Conservation (phyloP, 2,888 invertebrate species). For the Exocentrus adspersus region DNA sequence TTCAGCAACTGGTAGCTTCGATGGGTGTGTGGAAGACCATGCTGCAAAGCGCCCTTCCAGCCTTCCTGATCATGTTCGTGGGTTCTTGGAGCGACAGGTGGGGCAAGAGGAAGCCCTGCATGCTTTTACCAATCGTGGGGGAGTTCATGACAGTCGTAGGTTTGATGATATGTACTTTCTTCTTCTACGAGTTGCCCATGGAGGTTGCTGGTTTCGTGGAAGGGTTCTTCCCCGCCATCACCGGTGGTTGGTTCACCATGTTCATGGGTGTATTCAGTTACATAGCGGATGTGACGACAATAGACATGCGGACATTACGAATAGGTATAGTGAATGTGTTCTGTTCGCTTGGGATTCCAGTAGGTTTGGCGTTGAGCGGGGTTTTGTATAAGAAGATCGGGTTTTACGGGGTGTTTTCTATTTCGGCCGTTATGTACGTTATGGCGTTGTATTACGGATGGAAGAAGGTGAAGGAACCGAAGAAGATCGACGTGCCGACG, state of each 20-base stretch:
- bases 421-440: conserved; percentile 79
- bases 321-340: conserved; percentile 91
- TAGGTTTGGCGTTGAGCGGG: conserved; percentile 90
- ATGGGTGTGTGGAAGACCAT: conserved; percentile 90
- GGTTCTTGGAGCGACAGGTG: conserved; percentile 81
- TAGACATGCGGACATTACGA: conserved; percentile 83
- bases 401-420: conserved; percentile 83
- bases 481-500: conserved; percentile 65
- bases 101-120: conserved; percentile 81
- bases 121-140: conserved; percentile 83
- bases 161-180: conserved; percentile 81
- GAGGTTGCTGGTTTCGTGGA: conserved; percentile 84
- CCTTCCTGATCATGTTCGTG: conserved; percentile 81
- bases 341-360: conserved; percentile 86
- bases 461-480: conserved; percentile 76
- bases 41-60: conserved; percentile 84
- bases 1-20: conserved; percentile 79
- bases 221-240: conserved; percentile 82
- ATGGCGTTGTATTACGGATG: conserved; percentile 80
- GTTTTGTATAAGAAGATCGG: conserved; percentile 80
- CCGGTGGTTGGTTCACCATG: conserved; percentile 90
- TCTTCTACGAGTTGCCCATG: conserved; percentile 81
- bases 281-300: conserved; percentile 85
- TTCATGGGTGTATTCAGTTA: conserved; percentile 92
- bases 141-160: conserved; percentile 83